Evolutionary conservation across 2,113 vertebrate genomes (phyloP).

Genomic region (Sinosuthora webbiana): DNA sequence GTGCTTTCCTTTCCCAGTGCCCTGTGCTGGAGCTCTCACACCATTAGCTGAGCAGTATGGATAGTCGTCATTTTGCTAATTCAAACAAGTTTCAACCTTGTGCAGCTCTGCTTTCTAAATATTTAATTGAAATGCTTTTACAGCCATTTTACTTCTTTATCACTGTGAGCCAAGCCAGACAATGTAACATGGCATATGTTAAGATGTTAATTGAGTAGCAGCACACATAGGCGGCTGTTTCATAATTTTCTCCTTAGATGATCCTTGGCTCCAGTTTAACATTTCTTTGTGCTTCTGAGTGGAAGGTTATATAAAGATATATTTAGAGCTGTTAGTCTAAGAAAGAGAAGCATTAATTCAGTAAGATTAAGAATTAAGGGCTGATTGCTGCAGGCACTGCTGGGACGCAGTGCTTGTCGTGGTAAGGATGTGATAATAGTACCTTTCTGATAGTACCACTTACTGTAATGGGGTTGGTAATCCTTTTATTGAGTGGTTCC

Average conservation of each 20-base stretch:
- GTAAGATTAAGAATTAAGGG: constrained; percentile 36
- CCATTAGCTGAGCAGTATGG: background rate
- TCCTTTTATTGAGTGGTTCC: background rate
- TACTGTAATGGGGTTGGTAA: background rate
- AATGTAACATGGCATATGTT: constrained; percentile 44
- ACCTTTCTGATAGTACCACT: constrained; percentile 22
- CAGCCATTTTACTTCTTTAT: constrained; percentile 55
- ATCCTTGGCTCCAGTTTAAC: constrained; percentile 51
- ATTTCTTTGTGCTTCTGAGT: constrained; percentile 48
- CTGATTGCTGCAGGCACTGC: background rate
- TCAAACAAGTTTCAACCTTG: background rate
- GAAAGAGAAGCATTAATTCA: constrained; percentile 52
- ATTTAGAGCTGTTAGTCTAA: constrained; percentile 49
- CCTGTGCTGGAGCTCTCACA: background rate
- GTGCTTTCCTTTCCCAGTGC: background rate
- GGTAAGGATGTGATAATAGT: constrained; percentile 28
- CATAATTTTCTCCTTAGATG: constrained; percentile 52
- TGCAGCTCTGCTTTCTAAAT: constrained; percentile 46
- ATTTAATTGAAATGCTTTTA: constrained; percentile 59
- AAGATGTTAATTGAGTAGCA: constrained; percentile 60
- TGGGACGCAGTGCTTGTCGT: background rate
- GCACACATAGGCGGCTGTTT: constrained; percentile 14
- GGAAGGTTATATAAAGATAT: constrained; percentile 44
- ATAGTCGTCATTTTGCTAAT: background rate
- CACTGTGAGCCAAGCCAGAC: constrained; percentile 32